These are phyloP conservation scores for Crossoptilon crossoptilon DNA, from an alignment of 2,797 vertebrate species.

Conservation along the genomic window DNA sequence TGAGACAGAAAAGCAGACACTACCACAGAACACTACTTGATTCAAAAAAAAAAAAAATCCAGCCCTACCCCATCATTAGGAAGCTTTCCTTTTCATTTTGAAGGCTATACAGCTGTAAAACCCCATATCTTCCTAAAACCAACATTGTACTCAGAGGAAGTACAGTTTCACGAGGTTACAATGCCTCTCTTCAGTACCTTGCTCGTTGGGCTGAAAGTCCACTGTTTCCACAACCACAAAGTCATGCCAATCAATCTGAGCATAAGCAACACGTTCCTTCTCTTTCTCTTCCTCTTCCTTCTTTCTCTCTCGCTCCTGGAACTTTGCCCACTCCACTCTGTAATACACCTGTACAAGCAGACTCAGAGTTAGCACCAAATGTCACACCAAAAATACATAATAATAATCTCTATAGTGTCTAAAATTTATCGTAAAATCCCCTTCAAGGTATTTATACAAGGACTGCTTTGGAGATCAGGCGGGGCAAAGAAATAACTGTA, in stretches of 20 bases:
- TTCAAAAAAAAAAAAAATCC: neutral
- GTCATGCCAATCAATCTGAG: slow-evolving; percentile 99
- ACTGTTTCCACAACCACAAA: slow-evolving; percentile 99
- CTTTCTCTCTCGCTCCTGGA: slow-evolving; percentile 96
- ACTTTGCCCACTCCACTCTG: slow-evolving; percentile 98
- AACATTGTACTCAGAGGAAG: neutral
- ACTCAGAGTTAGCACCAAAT: accelerated
- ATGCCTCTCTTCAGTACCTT: slow-evolving; percentile 81
- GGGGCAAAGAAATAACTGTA: neutral
- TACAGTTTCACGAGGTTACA: neutral
- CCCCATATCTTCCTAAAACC: accelerated
- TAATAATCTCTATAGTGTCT: neutral
- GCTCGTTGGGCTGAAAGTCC: slow-evolving; percentile 97
- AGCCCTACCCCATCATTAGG: neutral
- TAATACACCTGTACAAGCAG: slow-evolving; percentile 88
- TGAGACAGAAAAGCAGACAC: neutral
- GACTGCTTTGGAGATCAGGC: neutral
- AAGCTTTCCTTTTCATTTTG: neutral
- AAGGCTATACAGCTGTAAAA: neutral
- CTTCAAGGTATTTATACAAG: neutral
- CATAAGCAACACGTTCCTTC: slow-evolving; percentile 96
- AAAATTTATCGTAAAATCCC: accelerated
- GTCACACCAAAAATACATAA: neutral
- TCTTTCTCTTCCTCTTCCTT: slow-evolving; percentile 98
- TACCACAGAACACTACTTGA: neutral